phyloP scores from a whole-genome alignment of 2,888 invertebrate species.

The Campopleginae sp. region DNA sequence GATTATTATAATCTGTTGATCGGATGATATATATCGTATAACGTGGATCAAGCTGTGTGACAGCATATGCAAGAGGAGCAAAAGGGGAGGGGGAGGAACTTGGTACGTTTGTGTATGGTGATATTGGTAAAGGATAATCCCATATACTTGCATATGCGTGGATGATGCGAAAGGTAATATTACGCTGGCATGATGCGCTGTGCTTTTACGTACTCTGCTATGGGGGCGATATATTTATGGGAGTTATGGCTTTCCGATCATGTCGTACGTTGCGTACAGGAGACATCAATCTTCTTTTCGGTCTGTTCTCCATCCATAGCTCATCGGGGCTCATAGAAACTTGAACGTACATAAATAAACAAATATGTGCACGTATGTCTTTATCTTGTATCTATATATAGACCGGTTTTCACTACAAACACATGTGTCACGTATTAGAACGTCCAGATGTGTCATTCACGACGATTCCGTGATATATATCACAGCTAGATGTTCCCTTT shows the following conservation, averaged over 20 bases:
- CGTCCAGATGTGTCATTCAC: slow-evolving; percentile 52
- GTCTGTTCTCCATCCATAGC: slow-evolving; percentile 38
- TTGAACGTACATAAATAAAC: background rate
- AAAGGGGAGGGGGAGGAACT: slow-evolving; percentile 2
- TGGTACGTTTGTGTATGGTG: slow-evolving; percentile 18
- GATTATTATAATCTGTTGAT: slow-evolving; percentile 64
- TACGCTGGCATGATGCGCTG: slow-evolving; percentile 39
- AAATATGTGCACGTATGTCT: slow-evolving; percentile 12
- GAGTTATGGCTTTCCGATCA: slow-evolving; percentile 74
- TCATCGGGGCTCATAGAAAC: slow-evolving; percentile 24
- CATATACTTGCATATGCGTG: slow-evolving; percentile 14
- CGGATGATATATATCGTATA: slow-evolving; percentile 46
- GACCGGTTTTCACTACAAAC: slow-evolving; percentile 38
- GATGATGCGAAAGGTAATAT: slow-evolving; percentile 39
- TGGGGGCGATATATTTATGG: slow-evolving; percentile 72
- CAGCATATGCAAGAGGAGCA: background rate
- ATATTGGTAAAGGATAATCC: slow-evolving; percentile 56
- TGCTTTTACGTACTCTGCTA: slow-evolving; percentile 67
- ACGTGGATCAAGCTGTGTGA: slow-evolving; percentile 58
- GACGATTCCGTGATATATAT: slow-evolving; percentile 51
- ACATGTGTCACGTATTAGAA: slow-evolving; percentile 57
- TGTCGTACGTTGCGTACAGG: slow-evolving; percentile 68
- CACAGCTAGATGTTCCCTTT: slow-evolving; percentile 12
- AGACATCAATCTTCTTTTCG: slow-evolving; percentile 72
- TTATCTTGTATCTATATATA: slow-evolving; percentile 17